A percentile compares a stretch with the other conserved stretches of the same genome.
These are phyloP conservation scores for Tachysurus vachellii DNA, from an alignment of 2,113 vertebrate genomes.

Conservation along the genomic window DNA sequence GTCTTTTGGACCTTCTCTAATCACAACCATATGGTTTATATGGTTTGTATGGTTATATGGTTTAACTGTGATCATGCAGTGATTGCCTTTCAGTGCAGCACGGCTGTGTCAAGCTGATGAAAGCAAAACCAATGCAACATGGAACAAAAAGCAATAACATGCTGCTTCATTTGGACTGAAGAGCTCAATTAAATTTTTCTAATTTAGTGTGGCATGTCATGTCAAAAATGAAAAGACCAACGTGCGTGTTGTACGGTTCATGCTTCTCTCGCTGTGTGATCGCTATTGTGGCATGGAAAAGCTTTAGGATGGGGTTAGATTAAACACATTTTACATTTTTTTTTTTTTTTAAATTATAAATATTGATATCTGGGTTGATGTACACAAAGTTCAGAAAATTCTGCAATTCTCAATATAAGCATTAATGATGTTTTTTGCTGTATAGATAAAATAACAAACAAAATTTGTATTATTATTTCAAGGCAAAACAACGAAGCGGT, in stretches of 20 bases:
- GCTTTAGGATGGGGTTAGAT: not conserved
- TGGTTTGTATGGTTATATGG: no score
- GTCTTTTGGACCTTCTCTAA: not conserved
- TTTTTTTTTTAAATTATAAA: no score
- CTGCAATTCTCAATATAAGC: not conserved
- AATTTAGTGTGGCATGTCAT: no score
- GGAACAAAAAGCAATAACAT: not conserved
- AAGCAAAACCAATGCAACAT: not conserved
- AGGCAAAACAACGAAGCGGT: not conserved
- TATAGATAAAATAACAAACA: not conserved
- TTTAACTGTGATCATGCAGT: not conserved
- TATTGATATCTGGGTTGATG: not conserved
- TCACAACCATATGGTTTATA: no score
- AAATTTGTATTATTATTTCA: not conserved
- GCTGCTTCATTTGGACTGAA: not conserved
- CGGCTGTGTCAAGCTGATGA: not conserved
- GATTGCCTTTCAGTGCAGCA: not conserved
- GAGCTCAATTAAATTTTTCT: no score
- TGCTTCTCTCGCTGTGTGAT: not conserved
- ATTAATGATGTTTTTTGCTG: not conserved
- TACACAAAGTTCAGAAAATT: not conserved
- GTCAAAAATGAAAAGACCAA: not conserved
- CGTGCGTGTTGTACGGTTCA: no score
- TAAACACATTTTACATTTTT: no score
- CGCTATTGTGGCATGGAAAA: not conserved